These are phyloP conservation scores for Nephila pilipes DNA, from an alignment of 1,140 invertebrate genomes.

Conservation along the genomic window DNA sequence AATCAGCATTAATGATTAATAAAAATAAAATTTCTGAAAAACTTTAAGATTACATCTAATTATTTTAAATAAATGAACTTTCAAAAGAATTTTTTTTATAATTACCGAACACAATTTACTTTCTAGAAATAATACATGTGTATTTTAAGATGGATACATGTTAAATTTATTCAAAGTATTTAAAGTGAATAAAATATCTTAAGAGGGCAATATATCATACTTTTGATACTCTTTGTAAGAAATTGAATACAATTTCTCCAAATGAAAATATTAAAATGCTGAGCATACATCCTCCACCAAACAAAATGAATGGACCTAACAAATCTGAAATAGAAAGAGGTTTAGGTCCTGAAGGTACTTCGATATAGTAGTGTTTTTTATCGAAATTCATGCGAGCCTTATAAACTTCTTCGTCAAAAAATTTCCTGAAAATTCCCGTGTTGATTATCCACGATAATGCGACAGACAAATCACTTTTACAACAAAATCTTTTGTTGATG, in stretches of 20 bases:
- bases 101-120: no score
- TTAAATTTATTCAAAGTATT: no score
- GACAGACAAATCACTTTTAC: not conserved
- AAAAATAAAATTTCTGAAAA: no score
- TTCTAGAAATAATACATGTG: no score
- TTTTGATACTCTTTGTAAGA: not conserved
- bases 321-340: constrained; percentile 16
- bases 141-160: no score
- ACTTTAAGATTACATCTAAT: no score
- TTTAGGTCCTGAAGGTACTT: not conserved
- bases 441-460: not conserved
- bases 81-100: no score
- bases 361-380: not conserved
- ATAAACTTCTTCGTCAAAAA: not conserved
- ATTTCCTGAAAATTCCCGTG: constrained; percentile 19
- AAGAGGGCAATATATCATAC: not conserved
- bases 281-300: not conserved
- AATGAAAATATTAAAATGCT: not conserved
- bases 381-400: not conserved
- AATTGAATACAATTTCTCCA: not conserved
- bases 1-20: no score
- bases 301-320: constrained; percentile 32
- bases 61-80: no score
- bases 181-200: no score
- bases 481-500: constrained; percentile 23